Conservation (phyloP, 2,797 vertebrate genomes). For the Echiichthys vipera region DNA sequence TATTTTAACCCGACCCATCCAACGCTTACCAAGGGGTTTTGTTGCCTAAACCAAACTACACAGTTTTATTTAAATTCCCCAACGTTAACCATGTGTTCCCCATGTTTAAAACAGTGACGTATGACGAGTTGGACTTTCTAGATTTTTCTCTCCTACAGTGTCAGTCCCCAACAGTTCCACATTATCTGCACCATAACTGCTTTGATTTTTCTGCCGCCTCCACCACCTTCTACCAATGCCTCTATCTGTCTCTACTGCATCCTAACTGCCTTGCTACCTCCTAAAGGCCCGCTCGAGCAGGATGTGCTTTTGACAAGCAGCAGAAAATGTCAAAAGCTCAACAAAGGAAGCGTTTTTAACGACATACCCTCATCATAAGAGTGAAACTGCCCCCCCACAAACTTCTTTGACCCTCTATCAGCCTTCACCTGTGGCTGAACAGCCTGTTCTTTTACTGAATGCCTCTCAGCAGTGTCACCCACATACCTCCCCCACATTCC, state of each 20-base stretch:
- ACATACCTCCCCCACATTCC: conserved; percentile 14
- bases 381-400: not conserved
- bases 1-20: no score
- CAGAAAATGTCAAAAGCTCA: not conserved
- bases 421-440: conserved; percentile 62
- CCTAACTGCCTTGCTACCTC: no score
- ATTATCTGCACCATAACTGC: not conserved
- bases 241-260: no score
- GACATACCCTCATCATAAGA: not conserved
- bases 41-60: no score
- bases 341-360: not conserved
- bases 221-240: no score
- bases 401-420: conserved; percentile 44
- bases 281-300: not conserved
- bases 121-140: no score
- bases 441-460: conserved; percentile 44
- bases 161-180: not conserved
- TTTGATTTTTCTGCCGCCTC: not conserved
- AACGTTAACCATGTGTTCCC: no score
- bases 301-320: not conserved
- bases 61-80: no score
- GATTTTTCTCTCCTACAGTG: no score
- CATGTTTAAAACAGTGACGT: no score
- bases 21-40: no score
- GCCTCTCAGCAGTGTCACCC: conserved; percentile 35